These are phyloP conservation scores for Helarctos malayanus DNA, from an alignment of 2,797 vertebrate species.

Conservation along the genomic window DNA sequence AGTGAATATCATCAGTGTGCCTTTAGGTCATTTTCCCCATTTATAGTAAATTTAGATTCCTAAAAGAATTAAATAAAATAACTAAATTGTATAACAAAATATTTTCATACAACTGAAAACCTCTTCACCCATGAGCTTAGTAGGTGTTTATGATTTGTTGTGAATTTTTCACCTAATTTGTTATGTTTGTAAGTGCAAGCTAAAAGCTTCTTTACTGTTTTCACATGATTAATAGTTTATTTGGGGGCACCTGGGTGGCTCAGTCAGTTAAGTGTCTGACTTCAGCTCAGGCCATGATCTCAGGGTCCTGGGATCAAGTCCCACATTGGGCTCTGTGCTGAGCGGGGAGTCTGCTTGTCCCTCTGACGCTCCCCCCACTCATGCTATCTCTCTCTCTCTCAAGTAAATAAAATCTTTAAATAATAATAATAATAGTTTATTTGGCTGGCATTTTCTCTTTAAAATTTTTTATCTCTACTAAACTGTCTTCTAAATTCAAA, in stretches of 20 bases:
- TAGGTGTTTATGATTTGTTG: background rate
- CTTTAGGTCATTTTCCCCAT: background rate
- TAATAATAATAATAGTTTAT: background rate
- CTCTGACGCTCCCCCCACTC: background rate
- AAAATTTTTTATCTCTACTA: background rate
- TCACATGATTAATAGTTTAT: background rate
- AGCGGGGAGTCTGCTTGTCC: background rate
- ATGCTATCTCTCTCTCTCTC: background rate
- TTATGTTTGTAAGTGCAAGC: background rate
- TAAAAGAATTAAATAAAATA: conserved; percentile 59
- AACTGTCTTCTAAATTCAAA: conserved; percentile 20
- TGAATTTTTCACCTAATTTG: background rate
- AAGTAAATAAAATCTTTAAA: background rate
- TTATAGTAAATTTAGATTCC: conserved; percentile 42
- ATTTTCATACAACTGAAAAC: background rate
- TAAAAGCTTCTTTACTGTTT: conserved; percentile 31
- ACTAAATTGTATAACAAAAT: conserved; percentile 38
- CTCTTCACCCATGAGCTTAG: background rate
- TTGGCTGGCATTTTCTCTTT: background rate
- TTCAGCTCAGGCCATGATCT: background rate
- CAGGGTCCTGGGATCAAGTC: background rate
- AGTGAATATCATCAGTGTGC: background rate
- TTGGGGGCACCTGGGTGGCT: background rate
- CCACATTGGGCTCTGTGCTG: background rate
- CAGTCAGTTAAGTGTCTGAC: background rate